Base-by-base conservation (phyloP, 2,113 vertebrate species). In the Hippopotamus amphibius region DNA sequence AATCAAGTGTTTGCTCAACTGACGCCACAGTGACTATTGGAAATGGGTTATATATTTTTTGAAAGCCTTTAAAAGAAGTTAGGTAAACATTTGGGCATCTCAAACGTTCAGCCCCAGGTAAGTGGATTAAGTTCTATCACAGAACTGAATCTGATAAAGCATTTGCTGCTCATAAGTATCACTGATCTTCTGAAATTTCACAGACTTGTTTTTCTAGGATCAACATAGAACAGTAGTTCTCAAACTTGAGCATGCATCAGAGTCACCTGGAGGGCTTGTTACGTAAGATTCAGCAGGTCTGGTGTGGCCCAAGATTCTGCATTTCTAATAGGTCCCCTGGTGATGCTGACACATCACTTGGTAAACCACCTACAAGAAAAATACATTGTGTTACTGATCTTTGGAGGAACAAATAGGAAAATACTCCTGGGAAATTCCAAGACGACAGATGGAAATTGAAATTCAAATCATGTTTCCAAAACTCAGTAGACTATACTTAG, bases 361-460 rank as follows among this genome's bases (percentile, higher is more conserved):
- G 24, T 93, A 50, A 76, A 95, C 13, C 11, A 55, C 9, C 77
- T 26, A 91, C 0, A 46, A 87, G 69, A 76, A 93, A 72, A 65
- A 14, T 28, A 24, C 26, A 61, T 46, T 41, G 17, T 68, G 26
- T 90, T 90, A 26, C 24, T 48, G 33, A 89, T 85, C 30, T 92
- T 55, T 19, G 7, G 33, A 77, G 66, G n/a, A 28, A 55, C 21
- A 74, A 69, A 50, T 80, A 66, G 41, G n/a, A 96, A 71, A 82
- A 76, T 37, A 86, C 48, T 96, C 79, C 37, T 57, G 61, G 57
- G 30, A 63, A 97, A 95, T 96, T 95, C 66, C 30, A 72, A 46
- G n/a, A 65, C 24, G 80, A 76, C 65, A 71, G 53, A 30, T 66
- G 61, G 37, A 88, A 81, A 77, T 30, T 59, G 97, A 94, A 94